Percentiles rank a stretch among this genome's conserved stretches.
These are phyloP conservation scores for Digitonthophagus gazella DNA, from an alignment of 2,888 invertebrate species.

Conservation along the genomic window DNA sequence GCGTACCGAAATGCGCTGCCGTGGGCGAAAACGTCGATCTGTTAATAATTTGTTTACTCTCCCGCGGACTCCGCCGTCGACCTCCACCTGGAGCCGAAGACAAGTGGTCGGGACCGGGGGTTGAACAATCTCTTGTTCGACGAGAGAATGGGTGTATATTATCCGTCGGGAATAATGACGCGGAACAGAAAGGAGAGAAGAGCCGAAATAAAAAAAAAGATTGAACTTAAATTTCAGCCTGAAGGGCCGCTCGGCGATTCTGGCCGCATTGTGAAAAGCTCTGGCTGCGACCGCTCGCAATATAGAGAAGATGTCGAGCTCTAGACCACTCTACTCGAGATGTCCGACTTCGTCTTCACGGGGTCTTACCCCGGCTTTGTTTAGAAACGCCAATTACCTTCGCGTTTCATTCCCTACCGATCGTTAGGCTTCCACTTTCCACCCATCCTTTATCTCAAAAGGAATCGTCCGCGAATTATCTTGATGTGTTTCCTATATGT, in stretches of 20 bases:
- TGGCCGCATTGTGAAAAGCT: conserved; percentile 23
- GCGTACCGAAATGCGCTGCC: neutral
- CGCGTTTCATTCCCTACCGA: conserved; percentile 38
- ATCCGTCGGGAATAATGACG: conserved; percentile 13
- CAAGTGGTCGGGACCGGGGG: neutral
- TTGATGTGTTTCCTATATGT: conserved; percentile 21
- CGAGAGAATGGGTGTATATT: conserved; percentile 12
- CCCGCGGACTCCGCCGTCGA: neutral
- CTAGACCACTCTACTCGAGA: conserved; percentile 31
- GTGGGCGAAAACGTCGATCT: neutral
- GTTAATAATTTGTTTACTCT: conserved; percentile 5
- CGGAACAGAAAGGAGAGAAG: conserved; percentile 16
- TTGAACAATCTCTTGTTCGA: conserved; percentile 2
- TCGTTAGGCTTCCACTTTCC: conserved; percentile 38
- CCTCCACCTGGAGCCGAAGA: neutral
- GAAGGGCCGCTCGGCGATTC: conserved; percentile 8
- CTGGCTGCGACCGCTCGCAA: conserved; percentile 25
- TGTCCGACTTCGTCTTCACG: conserved; percentile 33
- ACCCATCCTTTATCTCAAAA: conserved; percentile 25
- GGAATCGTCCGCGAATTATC: conserved; percentile 25
- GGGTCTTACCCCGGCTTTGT: conserved; percentile 36
- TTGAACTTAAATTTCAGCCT: conserved; percentile 14
- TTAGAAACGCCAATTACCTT: conserved; percentile 41
- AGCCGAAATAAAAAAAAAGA: conserved; percentile 14
- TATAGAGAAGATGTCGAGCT: conserved; percentile 29